Base-by-base conservation (phyloP, 2,797 vertebrate species). In the Pipistrellus kuhlii region DNA sequence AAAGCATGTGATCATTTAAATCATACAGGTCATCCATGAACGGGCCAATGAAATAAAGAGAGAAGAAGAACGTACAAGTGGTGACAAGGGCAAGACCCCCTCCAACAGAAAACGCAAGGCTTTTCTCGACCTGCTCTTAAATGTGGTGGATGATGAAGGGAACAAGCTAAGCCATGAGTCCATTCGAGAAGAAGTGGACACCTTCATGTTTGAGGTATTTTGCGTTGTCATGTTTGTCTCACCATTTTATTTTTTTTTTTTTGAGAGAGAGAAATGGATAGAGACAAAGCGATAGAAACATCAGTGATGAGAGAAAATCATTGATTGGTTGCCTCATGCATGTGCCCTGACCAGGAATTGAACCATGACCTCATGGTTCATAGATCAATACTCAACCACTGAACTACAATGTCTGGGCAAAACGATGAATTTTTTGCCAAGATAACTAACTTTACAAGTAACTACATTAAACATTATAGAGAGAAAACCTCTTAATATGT, bases 171-270 rank as follows among this genome's bases (percentile, higher is more conserved):
- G 98, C 94, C 98, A 98, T 1, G 94, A 84, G 82, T 99, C 99
- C 69, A 98, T 99, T 96, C 99, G 98, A 94, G 99, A 99, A 80
- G 99, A 99, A 98, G 99, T 99, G 48, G 99, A 99, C 98, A 99
- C 99, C 9, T 99, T 99, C 87, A 99, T 99, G 99, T 99, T 99
- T 97, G 98, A 98, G 99, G 99, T 99, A 95, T 73, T 92, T 69
- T 51, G 6, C 71, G 6, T 7, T 68, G 3, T 30, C 21, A 17
- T 38, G 23, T 73, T 55, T 7, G 51, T 53, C 51, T 53, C 51
- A 44, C 2, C 23, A 27, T 51, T 51, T 7, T 41, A 7, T 41
- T 41, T 7, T 41, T 41, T 41, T 41, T 6, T 41, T 41, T 41
- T 3, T 6, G 46, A 53, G 51, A 53, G 18, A 53, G 51, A 7